Percentiles rank a stretch among this genome's conserved stretches.
phyloP scores from a whole-genome alignment of 2,888 invertebrate genomes.

The Drosophila merina region DNA sequence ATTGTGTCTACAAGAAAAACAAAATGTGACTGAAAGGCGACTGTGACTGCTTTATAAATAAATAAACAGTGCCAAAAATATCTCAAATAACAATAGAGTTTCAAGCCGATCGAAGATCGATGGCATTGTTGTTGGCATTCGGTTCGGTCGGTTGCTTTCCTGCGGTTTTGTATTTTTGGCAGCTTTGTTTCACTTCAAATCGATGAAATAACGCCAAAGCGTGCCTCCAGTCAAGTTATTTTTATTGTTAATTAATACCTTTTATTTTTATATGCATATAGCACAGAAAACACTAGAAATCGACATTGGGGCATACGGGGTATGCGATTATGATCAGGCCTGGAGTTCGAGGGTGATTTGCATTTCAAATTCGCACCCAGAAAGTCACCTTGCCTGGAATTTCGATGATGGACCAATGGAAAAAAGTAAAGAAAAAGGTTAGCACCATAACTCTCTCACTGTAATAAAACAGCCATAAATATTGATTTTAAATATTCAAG shows the following conservation, averaged over 20 bases:
- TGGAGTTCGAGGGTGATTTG: conserved; percentile 61
- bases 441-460: conserved; percentile 54
- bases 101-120: conserved; percentile 58
- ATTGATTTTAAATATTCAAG: conserved; percentile 43
- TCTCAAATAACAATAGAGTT: conserved; percentile 63
- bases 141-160: conserved; percentile 26
- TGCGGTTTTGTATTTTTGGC: conserved; percentile 27
- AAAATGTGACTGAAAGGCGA: conserved; percentile 46
- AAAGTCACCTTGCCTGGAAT: conserved; percentile 80
- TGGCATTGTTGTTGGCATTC: conserved; percentile 44
- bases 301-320: conserved; percentile 12
- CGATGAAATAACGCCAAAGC: conserved; percentile 75
- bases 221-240: conserved; percentile 77
- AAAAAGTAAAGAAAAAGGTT: conserved; percentile 17
- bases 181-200: conserved; percentile 17
- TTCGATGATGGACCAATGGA: conserved; percentile 53
- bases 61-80: conserved; percentile 73
- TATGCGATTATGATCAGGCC: conserved; percentile 35
- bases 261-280: conserved; percentile 60
- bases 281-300: conserved; percentile 40
- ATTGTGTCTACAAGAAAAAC: conserved; percentile 38
- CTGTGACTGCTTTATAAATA: conserved; percentile 65
- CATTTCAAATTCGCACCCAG: conserved; percentile 77
- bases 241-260: conserved; percentile 76
- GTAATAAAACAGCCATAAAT: conserved; percentile 47